These are phyloP conservation scores for Drosophila bocqueti DNA, from an alignment of 1,140 invertebrate genomes.

Conservation along the genomic window DNA sequence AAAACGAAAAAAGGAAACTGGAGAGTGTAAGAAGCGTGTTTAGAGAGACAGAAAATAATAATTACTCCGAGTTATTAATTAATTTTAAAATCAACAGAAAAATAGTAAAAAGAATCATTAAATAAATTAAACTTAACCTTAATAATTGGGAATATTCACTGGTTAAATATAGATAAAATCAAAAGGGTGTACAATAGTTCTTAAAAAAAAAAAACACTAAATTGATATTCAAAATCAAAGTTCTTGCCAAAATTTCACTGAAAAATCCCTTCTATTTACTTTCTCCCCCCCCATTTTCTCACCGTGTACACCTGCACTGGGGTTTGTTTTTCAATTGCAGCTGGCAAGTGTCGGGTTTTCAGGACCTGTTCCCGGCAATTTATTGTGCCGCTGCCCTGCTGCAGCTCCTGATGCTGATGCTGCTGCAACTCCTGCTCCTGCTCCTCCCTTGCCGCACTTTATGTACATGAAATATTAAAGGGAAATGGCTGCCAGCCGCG, in stretches of 20 bases:
- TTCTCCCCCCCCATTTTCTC: not conserved
- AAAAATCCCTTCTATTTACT: no score
- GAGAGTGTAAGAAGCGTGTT: not conserved
- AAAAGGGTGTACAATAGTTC: no score
- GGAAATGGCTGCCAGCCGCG: conserved; percentile 22
- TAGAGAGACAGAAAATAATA: not conserved
- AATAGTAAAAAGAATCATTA: no score
- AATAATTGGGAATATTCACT: no score
- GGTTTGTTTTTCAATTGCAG: conserved; percentile 7
- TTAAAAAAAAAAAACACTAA: no score
- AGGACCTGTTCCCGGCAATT: conserved; percentile 5
- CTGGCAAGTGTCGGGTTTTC: conserved; percentile 4
- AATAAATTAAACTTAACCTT: no score
- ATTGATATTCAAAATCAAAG: no score
- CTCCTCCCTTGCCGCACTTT: conserved; percentile 3
- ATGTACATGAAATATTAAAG: conserved; percentile 48
- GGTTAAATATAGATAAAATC: not conserved
- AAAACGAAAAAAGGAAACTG: no score
- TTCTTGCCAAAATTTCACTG: no score
- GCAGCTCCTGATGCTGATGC: conserved; percentile 1
- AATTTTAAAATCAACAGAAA: no score
- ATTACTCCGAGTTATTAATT: not conserved
- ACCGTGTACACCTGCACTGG: no score
- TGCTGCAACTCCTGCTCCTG: not conserved
- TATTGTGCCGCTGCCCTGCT: conserved; percentile 4